Conservation (phyloP, 2,888 invertebrate species). For the Heliconius hortense region DNA sequence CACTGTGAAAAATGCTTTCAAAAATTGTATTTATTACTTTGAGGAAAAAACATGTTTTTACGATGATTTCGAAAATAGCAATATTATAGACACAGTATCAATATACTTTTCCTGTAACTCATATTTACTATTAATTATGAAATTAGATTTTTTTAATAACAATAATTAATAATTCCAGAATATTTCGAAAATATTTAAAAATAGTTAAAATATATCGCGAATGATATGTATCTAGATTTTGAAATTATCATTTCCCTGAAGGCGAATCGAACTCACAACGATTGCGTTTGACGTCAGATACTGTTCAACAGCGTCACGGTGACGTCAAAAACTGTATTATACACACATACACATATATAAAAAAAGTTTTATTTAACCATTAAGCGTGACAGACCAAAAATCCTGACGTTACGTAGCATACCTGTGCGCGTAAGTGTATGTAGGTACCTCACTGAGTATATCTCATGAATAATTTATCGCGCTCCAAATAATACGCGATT, state of each 20-base stretch:
- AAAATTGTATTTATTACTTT: background rate
- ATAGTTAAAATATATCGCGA: too few species aligned
- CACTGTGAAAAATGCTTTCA: background rate
- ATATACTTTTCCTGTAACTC: background rate
- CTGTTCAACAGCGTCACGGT: background rate
- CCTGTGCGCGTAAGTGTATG: conserved; percentile 53
- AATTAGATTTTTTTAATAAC: background rate
- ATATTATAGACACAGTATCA: background rate
- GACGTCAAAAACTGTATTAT: background rate
- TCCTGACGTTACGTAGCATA: conserved; percentile 41
- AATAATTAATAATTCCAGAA: too few species aligned
- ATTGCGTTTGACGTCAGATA: background rate
- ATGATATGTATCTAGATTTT: too few species aligned
- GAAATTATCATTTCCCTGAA: too few species aligned
- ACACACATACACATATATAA: background rate
- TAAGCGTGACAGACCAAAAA: conserved; percentile 16
- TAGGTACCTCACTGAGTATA: conserved; percentile 71
- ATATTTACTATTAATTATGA: background rate
- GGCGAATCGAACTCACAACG: too few species aligned
- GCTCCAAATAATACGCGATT: conserved; percentile 79
- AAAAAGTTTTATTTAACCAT: background rate
- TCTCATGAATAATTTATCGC: conserved; percentile 75
- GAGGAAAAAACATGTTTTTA: background rate
- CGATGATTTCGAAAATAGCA: background rate
- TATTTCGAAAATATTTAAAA: too few species aligned